These are phyloP conservation scores for Nylanderia fulva DNA, from an alignment of 1,140 invertebrate genomes.

Conservation along the genomic window DNA sequence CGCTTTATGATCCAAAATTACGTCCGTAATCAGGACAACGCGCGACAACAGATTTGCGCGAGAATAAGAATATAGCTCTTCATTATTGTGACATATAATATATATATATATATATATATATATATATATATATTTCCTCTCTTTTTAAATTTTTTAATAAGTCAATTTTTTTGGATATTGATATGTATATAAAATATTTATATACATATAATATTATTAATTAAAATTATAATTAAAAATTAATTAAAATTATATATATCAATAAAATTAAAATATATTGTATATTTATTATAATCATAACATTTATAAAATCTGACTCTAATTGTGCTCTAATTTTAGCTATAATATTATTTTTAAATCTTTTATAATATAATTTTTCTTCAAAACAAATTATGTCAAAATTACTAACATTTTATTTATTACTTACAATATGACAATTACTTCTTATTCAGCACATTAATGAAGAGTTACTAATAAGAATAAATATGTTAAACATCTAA, in stretches of 20 bases:
- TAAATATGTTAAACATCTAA: background rate
- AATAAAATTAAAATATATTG: no score
- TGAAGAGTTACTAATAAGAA: slow-evolving; percentile 26
- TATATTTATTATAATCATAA: background rate
- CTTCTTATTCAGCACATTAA: slow-evolving; percentile 2
- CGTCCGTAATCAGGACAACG: background rate
- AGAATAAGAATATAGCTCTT: slow-evolving; percentile 1
- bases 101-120: no score
- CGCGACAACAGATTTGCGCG: background rate
- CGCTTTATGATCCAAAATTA: slow-evolving; percentile 78
- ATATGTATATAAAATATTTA: slow-evolving; percentile 10
- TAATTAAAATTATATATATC: no score
- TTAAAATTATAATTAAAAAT: no score
- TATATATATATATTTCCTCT: no score
- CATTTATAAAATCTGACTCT: background rate
- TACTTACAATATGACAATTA: background rate
- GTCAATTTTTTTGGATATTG: background rate
- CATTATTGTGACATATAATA: slow-evolving; percentile 18
- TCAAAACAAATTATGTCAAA: background rate
- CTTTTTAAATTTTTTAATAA: background rate
- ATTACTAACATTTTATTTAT: background rate
- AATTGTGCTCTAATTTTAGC: background rate
- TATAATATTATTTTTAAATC: background rate
- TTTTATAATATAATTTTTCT: background rate
- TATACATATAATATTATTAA: background rate